phyloP scores from a whole-genome alignment of 2,797 vertebrate species.

The Ciconia nigra region DNA sequence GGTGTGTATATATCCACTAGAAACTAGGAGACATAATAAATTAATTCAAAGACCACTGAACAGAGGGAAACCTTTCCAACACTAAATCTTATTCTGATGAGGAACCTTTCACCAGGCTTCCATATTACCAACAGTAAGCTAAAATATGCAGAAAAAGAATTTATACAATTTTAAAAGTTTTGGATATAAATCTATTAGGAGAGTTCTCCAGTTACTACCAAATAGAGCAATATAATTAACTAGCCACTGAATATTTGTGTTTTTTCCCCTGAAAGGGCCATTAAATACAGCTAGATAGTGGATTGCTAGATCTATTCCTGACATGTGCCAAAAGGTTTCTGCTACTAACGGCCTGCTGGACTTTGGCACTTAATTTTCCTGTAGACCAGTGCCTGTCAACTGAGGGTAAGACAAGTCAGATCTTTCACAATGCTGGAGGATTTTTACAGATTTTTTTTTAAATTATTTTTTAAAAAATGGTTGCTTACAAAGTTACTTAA shows the following conservation, averaged over 20 bases:
- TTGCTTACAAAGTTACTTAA: background rate
- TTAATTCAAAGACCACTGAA: background rate
- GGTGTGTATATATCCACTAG: background rate
- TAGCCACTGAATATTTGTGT: background rate
- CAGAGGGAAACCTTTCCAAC: background rate
- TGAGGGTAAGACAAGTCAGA: background rate
- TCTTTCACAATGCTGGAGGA: background rate
- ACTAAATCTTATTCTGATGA: background rate
- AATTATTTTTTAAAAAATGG: accelerated
- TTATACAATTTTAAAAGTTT: background rate
- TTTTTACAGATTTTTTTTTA: background rate
- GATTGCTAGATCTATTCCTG: background rate
- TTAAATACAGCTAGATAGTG: background rate
- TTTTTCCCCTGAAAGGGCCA: background rate
- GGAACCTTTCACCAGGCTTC: background rate
- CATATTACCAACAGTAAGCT: background rate
- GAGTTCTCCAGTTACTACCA: background rate
- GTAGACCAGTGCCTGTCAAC: background rate
- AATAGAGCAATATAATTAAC: accelerated
- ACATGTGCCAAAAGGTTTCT: background rate
- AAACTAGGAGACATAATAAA: background rate
- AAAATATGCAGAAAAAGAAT: background rate
- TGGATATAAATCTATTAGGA: background rate
- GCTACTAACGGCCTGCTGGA: background rate
- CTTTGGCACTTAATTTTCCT: background rate